phyloP scores from a whole-genome alignment of 2,797 vertebrate species.

The Falco novaeseelandiae region DNA sequence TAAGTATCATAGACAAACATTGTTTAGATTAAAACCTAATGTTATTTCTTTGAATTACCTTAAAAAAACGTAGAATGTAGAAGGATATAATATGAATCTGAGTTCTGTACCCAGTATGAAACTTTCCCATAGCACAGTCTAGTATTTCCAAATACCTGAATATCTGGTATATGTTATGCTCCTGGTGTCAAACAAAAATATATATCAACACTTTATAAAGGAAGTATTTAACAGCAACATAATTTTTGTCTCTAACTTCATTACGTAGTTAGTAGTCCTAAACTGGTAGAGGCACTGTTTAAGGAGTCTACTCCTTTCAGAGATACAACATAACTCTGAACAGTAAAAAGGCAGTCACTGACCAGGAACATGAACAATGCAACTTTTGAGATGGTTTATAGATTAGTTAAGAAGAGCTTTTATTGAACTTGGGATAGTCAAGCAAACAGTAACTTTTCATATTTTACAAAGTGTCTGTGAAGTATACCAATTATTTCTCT shows the following conservation, averaged over 20 bases:
- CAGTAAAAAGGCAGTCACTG: background rate
- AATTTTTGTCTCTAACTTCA: background rate
- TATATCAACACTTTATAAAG: background rate
- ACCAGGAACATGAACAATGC: background rate
- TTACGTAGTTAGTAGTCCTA: background rate
- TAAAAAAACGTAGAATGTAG: background rate
- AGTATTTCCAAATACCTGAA: background rate
- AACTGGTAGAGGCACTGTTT: background rate
- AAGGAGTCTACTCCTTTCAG: background rate
- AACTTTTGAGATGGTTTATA: background rate
- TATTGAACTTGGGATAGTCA: background rate
- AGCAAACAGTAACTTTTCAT: background rate
- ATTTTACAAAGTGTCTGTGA: background rate
- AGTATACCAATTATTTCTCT: background rate
- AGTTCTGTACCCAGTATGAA: background rate
- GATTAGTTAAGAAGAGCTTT: background rate
- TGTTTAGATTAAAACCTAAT: constrained; percentile 11
- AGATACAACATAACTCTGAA: background rate
- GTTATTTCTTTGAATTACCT: background rate
- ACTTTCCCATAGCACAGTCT: background rate
- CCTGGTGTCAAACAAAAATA: background rate
- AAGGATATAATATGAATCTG: background rate
- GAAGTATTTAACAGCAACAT: background rate
- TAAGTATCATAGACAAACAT: background rate
- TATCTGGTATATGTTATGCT: background rate